Base-by-base conservation (phyloP, 2,113 vertebrate genomes). In the Cheirogaleus medius region DNA sequence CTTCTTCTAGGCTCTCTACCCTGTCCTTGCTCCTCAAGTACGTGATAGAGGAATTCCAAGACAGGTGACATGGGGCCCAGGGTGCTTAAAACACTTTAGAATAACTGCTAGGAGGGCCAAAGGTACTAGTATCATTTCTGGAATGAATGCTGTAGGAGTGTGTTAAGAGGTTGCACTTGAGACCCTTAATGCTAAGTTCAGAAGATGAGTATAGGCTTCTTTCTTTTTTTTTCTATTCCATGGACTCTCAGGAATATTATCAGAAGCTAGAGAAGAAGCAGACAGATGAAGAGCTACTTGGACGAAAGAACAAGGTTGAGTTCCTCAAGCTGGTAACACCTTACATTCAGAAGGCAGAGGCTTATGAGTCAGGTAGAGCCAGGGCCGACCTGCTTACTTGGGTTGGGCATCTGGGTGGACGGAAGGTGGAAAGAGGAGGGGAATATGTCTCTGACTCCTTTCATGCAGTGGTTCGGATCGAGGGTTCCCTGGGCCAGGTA, bases 401-500 rank as follows among this genome's bases (percentile, higher is more conserved):
- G 82, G n/a, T 13, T 3, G 5, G 15, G 34, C 1, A 64, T 0
- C n/a, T 32, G 0, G 8, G 29, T 37, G 1, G 8, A 32, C 4
- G 18, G 39, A 29, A 54, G 10, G 0, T 3, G 14, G 11, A 25
- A 63, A 14, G 1, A 34, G 0, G 52, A 15, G 0, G 1, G 54
- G 29, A 20, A 0, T 0, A 0, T 66, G 4, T 6, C 5, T 14
- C 91, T 73, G 78, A 49, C 0, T 0, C 5, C 27, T 87, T 49
- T 71, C 0, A 13, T 1, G 0, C 90, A 99, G 99, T 99, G 95
- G 99, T 99, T 87, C 99, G 99, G 95, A 99, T 99, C 0, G 99
- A 99, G 5, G 99, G 99, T 25, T 99, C 99, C 0, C 96, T 99
- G 96, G 99, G 99, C 92, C 99, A 99, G 97, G 99, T 99, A 0